Evolutionary conservation across 2,797 vertebrate genomes (phyloP), one percentile per base, ranked within the genome.

Genomic region (Uromys caudimaculatus): DNA sequence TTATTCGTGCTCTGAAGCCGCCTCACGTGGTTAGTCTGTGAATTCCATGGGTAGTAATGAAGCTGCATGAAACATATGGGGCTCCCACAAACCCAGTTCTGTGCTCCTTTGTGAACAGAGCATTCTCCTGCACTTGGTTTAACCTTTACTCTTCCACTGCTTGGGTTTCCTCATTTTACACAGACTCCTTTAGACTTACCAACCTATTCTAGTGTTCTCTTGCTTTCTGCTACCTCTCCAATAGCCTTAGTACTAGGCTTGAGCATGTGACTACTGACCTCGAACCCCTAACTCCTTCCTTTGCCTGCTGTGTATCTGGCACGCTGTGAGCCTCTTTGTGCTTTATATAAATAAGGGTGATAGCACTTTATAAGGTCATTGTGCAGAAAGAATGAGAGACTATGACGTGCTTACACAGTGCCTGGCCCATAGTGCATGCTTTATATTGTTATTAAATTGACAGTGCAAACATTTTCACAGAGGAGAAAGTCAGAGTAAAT

Each of bases 1-100:
- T 99, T 98, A 99, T 99, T 98, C 98, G 99, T 38, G 99, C 99
- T 4, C 98, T 99, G 96, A 99, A 99, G 92, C 99, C 99, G 13
- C 99, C 99, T 3, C 99, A 99, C 8, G 99, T 99, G 99, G 99
- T 99, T 96, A 99, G 99, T 98, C 77, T 95, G 1, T 71, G 6
- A 35, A 2, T 87, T 95, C 27, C 79, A 44, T 58, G 79, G 0
- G 2, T 77, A 6, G 23, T 62, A 0, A 4, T 73, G 6, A 19
- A 54, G 87, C 13, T 41, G 35, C 44, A 6, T 11, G 56, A 58
- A 52, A 24, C 50, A 1, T 1, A 41, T 6, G 6, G n/a, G 47
- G 79, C 76, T 9, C n/a, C 54, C 83, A 29, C 67, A 62, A 0
- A 12, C 47, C 32, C 35, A 10, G 8, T 17, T n/a, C 67, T 19